These are phyloP conservation scores for Hydrophis major DNA, from an alignment of 2,797 vertebrate genomes.

Conservation along the genomic window DNA sequence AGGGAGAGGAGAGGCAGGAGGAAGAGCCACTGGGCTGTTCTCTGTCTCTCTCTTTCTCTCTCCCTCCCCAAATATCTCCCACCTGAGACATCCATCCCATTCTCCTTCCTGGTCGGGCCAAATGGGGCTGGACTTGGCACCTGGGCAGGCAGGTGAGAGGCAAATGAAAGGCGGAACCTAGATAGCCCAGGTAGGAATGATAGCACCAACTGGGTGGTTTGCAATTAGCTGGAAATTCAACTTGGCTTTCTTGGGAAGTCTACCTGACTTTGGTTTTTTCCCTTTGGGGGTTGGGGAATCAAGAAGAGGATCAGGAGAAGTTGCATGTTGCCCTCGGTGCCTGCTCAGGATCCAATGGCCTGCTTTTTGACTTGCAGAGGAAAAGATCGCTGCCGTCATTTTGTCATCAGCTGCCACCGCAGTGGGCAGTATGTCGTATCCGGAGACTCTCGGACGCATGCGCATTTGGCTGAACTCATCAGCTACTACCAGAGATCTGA, in stretches of 20 bases:
- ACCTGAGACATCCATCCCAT: too few relatives aligned
- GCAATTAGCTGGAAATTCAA: background rate
- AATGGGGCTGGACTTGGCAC: background rate
- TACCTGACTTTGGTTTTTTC: background rate
- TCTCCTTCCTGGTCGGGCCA: too few relatives aligned
- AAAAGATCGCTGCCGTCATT: conserved; percentile 82
- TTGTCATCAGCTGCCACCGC: conserved; percentile 79
- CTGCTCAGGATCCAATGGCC: background rate
- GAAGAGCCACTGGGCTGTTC: background rate
- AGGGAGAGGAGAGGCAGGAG: background rate
- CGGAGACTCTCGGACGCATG: conserved; percentile 74
- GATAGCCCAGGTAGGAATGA: background rate
- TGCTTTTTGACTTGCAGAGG: conserved; percentile 70
- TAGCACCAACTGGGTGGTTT: background rate
- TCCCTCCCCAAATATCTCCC: too few relatives aligned
- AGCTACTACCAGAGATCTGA: conserved; percentile 74
- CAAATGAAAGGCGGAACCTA: background rate
- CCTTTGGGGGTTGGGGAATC: too few relatives aligned
- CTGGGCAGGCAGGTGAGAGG: background rate
- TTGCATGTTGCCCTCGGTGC: background rate
- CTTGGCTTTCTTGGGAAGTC: background rate
- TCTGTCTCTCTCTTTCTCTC: too few relatives aligned
- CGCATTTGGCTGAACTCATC: conserved; percentile 74
- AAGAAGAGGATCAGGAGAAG: background rate
- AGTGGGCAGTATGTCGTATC: conserved; percentile 75